phyloP scores from a whole-genome alignment of 2,888 invertebrate genomes.

The Oscheius sp. region DNA sequence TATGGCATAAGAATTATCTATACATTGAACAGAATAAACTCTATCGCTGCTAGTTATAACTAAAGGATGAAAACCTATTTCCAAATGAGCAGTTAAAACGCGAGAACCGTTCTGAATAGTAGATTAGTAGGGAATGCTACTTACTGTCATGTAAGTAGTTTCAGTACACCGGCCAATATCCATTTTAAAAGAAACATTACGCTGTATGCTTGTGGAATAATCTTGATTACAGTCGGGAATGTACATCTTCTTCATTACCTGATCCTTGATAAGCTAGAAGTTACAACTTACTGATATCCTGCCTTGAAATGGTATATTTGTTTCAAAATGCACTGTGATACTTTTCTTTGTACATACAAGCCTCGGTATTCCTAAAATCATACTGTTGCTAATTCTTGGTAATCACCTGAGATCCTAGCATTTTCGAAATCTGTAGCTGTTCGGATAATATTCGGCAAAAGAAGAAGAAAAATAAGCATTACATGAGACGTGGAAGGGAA shows the following conservation, averaged over 20 bases:
- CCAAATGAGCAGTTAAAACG: constrained; percentile 44
- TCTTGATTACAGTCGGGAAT: constrained; percentile 48
- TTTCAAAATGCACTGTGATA: constrained; percentile 39
- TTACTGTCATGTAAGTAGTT: constrained; percentile 37
- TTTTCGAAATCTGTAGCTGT: constrained; percentile 33
- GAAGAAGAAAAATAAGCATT: constrained; percentile 20
- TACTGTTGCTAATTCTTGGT: too few relatives aligned
- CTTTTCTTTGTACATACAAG: constrained; percentile 36
- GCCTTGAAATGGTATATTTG: constrained; percentile 51
- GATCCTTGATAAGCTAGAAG: constrained; percentile 1
- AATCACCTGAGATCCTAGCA: constrained; percentile 34
- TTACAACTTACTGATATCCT: constrained; percentile 39
- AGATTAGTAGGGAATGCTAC: neutral
- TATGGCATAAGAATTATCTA: constrained; percentile 36
- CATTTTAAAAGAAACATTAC: constrained; percentile 44
- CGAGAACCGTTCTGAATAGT: constrained; percentile 55
- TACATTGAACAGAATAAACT: constrained; percentile 47
- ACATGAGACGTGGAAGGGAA: constrained; percentile 9
- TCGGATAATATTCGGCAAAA: neutral
- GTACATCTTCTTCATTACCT: constrained; percentile 44
- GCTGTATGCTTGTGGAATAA: constrained; percentile 44
- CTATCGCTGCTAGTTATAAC: constrained; percentile 54
- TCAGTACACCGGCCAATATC: constrained; percentile 43
- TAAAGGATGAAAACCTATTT: constrained; percentile 58
- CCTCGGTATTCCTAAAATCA: constrained; percentile 36